These are phyloP conservation scores for Hypercompe scribonia DNA, from an alignment of 2,888 invertebrate species.

Conservation along the genomic window DNA sequence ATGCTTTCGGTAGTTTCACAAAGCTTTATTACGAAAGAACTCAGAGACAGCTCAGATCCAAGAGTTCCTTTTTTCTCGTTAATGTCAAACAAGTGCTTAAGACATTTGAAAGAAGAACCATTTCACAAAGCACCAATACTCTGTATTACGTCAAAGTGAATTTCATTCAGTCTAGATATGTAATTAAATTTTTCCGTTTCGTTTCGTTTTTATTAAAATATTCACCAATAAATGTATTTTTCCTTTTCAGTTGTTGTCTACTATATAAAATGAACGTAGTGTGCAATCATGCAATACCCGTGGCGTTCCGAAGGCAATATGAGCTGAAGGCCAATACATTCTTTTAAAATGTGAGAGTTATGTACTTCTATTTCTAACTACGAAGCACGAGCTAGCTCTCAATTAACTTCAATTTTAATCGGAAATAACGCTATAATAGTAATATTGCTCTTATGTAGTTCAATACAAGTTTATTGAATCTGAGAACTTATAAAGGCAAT, in stretches of 20 bases:
- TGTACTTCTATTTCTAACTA: not conserved
- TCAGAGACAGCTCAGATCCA: no score
- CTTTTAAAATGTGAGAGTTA: not conserved
- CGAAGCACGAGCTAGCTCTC: not conserved
- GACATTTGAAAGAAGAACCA: no score
- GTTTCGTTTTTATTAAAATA: no score
- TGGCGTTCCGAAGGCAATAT: not conserved
- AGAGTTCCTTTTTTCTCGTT: no score
- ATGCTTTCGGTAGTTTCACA: no score
- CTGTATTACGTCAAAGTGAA: no score
- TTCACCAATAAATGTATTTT: no score
- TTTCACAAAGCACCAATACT: no score
- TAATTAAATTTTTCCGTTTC: no score
- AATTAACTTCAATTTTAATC: not conserved
- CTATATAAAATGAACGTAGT: not conserved
- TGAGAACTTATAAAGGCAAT: not conserved
- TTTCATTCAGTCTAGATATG: no score
- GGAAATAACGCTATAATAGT: not conserved
- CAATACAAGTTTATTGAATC: not conserved
- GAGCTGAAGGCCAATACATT: not conserved
- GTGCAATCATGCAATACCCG: not conserved
- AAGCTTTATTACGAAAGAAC: no score
- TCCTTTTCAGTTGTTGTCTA: not conserved
- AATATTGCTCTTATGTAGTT: not conserved
- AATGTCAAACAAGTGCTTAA: no score